Base-by-base conservation (phyloP, 2,797 vertebrate species). In the Tauraco hartlaubi region DNA sequence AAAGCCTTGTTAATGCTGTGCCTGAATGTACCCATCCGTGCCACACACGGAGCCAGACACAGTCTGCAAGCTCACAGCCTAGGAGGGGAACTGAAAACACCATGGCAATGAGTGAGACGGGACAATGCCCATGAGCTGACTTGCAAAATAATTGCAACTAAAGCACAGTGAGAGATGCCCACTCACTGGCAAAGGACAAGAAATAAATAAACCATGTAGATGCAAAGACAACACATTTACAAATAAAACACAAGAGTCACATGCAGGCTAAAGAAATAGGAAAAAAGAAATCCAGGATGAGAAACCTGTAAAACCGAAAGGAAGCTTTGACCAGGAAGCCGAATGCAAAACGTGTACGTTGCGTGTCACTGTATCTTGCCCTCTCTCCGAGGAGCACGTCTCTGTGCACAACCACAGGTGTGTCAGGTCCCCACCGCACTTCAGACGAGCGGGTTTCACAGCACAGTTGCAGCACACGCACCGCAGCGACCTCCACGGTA, bases 381-480 rank as follows among this genome's bases (percentile, higher is more conserved):
- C 54, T 14, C 31, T 26, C 9, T 18, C 29, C 29, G 8, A 0
- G 35, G 23, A 37, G 49, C 19, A 31, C 22, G 2, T 12, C 12
- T 13, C 37, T 1, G 18, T 28, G 5, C 52, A 19, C 22, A 4
- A 1, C 1, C 9, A 6, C 0, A n/a, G 61, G 18, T 48, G 67
- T 10, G 51, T 9, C 46, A 9, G 61, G 31, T 28, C 1, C 46
- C 49, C 58, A 2, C 1, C 5, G 0, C 1, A 0, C 15, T 41
- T 39, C 31, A 41, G 56, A 16, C 22, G 37, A 75, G 41, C 37
- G 9, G 55, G 9, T n/a, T 84, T 46, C 15, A 52, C 25, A 31
- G n/a, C 6, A 0, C 33, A 4, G 49, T 4, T 11, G 71, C 61
- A 35, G 82, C 58, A 11, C 37, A 6, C 4, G 0, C 7, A 23